phyloP scores from a whole-genome alignment of 2,797 vertebrate genomes.

The Phoxinus dragarum region DNA sequence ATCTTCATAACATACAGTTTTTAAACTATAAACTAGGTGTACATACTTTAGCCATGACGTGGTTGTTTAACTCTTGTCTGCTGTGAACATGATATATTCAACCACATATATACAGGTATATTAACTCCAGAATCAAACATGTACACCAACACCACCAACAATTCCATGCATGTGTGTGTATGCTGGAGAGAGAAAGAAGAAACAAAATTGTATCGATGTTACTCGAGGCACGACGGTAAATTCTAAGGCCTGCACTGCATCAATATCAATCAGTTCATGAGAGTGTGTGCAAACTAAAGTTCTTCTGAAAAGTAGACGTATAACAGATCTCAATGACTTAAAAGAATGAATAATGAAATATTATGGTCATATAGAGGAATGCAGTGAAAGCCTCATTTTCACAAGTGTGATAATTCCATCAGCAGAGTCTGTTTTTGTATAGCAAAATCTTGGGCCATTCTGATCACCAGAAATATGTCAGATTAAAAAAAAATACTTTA shows the following conservation, averaged over 20 bases:
- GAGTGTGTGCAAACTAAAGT: not conserved
- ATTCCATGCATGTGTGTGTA: slow-evolving; percentile 15
- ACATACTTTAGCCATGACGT: not conserved
- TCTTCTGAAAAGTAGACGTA: not conserved
- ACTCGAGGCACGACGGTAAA: slow-evolving; percentile 36
- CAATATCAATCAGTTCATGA: slow-evolving; percentile 30
- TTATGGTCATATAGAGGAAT: not conserved
- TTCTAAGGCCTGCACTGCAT: slow-evolving; percentile 69
- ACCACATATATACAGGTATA: not conserved
- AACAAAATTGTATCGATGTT: slow-evolving; percentile 22
- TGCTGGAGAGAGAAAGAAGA: slow-evolving; percentile 14
- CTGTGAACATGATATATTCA: not conserved
- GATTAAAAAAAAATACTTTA: not conserved
- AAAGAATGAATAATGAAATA: not conserved
- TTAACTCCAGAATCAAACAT: slow-evolving; percentile 49
- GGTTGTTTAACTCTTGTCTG: not conserved
- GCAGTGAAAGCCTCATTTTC: slow-evolving; percentile 71
- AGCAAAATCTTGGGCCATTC: not conserved
- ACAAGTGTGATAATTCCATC: slow-evolving; percentile 45
- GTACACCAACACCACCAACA: slow-evolving; percentile 38
- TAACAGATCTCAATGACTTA: not conserved
- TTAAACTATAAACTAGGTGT: not conserved
- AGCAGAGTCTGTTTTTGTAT: not conserved
- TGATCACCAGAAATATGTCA: not conserved
- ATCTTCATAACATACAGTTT: not conserved